phyloP scores from a whole-genome alignment of 1,140 invertebrate species.

The Lordiphosa collinella region DNA sequence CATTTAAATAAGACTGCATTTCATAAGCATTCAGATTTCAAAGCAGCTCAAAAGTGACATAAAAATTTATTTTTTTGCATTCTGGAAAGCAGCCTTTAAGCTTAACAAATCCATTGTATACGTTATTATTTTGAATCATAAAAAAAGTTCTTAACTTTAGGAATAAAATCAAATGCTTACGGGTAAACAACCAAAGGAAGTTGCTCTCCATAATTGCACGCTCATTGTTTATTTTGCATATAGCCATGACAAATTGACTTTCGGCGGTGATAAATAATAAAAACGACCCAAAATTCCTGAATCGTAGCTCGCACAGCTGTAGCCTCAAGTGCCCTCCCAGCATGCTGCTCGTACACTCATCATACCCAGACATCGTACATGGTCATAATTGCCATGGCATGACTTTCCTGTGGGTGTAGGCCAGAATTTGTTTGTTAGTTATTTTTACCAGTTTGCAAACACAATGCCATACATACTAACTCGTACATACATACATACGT shows the following conservation, averaged over 20 bases:
- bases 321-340: constrained; percentile 15
- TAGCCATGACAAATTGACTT: constrained; percentile 30
- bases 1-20: no score
- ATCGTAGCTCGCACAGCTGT: constrained; percentile 2
- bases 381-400: constrained; percentile 18
- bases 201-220: constrained; percentile 8
- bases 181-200: neutral
- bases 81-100: no score
- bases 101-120: no score
- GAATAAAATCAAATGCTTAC: neutral
- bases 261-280: constrained; percentile 13
- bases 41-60: no score
- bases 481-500: neutral
- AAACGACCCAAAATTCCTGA: constrained; percentile 13
- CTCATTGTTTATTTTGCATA: constrained; percentile 30
- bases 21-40: no score
- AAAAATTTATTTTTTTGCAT: no score
- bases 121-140: no score
- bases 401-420: constrained; percentile 18
- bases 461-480: neutral
- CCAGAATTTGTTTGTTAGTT: constrained; percentile 27
- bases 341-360: constrained; percentile 7
- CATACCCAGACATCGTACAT: neutral
- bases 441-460: constrained; percentile 9
- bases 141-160: no score